Evolutionary conservation across 2,888 invertebrate genomes (phyloP).

Genomic region (Aphodius sticticus): DNA sequence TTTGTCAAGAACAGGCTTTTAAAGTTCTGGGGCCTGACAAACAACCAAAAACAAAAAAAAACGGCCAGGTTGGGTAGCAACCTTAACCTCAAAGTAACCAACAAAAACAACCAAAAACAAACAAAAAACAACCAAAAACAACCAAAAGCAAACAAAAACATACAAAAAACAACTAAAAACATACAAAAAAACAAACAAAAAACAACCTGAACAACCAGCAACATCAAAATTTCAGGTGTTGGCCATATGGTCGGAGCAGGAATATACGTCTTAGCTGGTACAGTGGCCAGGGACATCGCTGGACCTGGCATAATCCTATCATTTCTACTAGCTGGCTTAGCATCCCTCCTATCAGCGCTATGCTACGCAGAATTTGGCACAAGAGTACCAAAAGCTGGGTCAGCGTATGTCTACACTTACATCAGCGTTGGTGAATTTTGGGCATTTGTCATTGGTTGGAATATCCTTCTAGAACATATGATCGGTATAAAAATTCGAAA

Average conservation of each 20-base stretch:
- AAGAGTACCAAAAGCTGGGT: slow-evolving; percentile 87
- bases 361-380: slow-evolving; percentile 93
- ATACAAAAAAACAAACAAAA: no score
- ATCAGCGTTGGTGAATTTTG: slow-evolving; percentile 92
- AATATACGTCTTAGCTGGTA: slow-evolving; percentile 89
- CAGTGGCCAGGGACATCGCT: slow-evolving; percentile 81
- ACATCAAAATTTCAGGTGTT: slow-evolving; percentile 70
- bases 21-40: no score
- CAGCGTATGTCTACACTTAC: slow-evolving; percentile 94
- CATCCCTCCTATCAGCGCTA: slow-evolving; percentile 80
- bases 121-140: no score
- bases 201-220: no score
- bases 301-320: slow-evolving; percentile 84
- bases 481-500: slow-evolving; percentile 65
- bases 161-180: no score
- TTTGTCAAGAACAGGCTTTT: no score
- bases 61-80: no score
- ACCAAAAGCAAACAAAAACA: no score
- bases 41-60: no score
- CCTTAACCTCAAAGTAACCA: no score
- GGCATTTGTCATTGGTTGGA: slow-evolving; percentile 96
- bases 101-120: no score
- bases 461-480: slow-evolving; percentile 89
- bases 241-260: slow-evolving; percentile 97
- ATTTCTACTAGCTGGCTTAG: slow-evolving; percentile 81